phyloP scores from a whole-genome alignment of 1,140 invertebrate genomes.

The Calephelis nemesis region DNA sequence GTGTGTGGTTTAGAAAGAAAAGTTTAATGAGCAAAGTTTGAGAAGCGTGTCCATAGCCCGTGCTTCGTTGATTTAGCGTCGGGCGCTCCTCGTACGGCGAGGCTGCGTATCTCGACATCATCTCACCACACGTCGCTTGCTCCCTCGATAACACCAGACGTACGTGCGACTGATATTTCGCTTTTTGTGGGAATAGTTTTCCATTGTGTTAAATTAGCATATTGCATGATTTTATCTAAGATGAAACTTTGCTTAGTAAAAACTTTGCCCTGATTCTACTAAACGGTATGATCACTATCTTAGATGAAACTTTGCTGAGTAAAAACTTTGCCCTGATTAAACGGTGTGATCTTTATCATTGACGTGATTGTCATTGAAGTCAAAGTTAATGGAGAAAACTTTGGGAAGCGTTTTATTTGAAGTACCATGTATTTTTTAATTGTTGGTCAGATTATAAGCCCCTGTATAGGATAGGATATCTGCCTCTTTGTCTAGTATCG shows the following conservation, averaged over 20 bases:
- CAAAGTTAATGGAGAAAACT: no score
- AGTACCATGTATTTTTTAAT: no score
- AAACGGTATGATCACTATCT: conserved; percentile 3
- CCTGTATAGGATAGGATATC: no score
- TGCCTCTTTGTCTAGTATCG: no score
- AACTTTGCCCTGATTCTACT: conserved; percentile 6
- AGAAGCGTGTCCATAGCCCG: not conserved
- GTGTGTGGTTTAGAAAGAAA: no score
- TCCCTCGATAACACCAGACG: conserved; percentile 37
- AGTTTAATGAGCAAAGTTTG: not conserved
- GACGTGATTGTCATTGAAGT: not conserved
- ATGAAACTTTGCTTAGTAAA: conserved; percentile 8
- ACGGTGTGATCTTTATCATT: not conserved
- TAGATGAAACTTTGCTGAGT: not conserved
- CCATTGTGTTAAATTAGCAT: conserved; percentile 38
- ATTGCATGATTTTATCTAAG: conserved; percentile 11
- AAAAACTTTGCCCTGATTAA: conserved; percentile 8
- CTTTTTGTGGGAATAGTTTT: conserved; percentile 43
- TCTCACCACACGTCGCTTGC: conserved; percentile 40
- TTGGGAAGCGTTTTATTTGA: no score
- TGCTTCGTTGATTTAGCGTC: conserved; percentile 31
- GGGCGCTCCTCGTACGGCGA: conserved; percentile 36
- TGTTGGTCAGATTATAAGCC: no score
- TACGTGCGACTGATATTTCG: conserved; percentile 47
- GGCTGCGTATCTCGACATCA: conserved; percentile 38